Base-by-base conservation (phyloP, 2,113 vertebrate species). In the Urocolius indicus region DNA sequence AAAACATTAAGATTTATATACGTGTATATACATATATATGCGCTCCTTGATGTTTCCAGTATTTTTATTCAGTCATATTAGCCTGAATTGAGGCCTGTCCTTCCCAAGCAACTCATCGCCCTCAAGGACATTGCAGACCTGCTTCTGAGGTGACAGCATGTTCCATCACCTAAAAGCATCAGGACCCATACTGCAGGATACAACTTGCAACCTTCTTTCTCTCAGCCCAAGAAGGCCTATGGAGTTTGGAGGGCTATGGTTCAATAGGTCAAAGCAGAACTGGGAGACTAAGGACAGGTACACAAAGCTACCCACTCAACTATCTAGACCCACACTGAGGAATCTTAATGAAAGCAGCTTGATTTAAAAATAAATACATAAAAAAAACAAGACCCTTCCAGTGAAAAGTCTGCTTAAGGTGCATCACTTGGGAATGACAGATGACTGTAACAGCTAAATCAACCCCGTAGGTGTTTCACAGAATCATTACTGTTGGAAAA, bases 371-470 rank as follows among this genome's bases (percentile, higher is more conserved):
- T 45, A 61, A 88, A 20, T 15, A 48, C 15, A 17, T 10, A 51
- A 89, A 52, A 89, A 52, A 66, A 73, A 36, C 32, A 10, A 80
- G 46, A 38, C 4, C 5, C 4, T 86, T 49, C 26, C 18, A 63
- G 24, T 55, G 34, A 72, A 87, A 84, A 58, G 20, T 11, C 22
- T 73, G 10, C 11, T 74, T 51, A 38, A 49, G 22, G 6, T 17
- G 8, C 8, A 52, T 1, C 8, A 18, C 7, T 58, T 41, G 30
- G 30, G 46, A 88, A 66, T 0, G 0, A 29, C 3, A 48, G 46
- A 32, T 75, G 3, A 73, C 72, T 78, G 16, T 7, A 84, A 38
- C 3, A 45, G 23, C 49, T 63, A 88, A 79, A 76, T 48, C 45
- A 88, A 9, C 16, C 16, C 68, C 15, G 3, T 34, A 52, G 36